Evolutionary conservation across 35 echinoderm and acorn worm species (phyloP).

Genomic region (Lytechinus pictus): DNA sequence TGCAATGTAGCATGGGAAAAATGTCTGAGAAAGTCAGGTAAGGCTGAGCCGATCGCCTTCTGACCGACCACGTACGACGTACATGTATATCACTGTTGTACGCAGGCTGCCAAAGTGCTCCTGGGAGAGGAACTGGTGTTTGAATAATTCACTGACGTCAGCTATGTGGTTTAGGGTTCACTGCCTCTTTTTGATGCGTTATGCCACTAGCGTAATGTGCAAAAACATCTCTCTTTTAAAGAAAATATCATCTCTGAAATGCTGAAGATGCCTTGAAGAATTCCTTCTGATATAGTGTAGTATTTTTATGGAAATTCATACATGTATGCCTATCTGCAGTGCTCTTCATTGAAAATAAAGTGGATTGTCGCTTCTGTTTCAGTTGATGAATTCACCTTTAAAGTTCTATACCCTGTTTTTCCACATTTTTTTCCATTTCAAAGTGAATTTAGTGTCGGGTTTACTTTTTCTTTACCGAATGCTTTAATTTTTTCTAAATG

Average conservation of each 20-base stretch:
- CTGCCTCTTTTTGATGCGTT: neutral
- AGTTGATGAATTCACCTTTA: neutral
- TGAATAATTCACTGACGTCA: slow-evolving; percentile 47
- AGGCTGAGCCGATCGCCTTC: neutral
- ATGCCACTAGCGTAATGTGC: neutral
- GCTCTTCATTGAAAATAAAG: no score
- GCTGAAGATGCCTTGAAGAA: neutral
- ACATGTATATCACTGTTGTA: neutral
- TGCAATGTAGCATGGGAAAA: neutral
- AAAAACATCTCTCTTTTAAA: neutral
- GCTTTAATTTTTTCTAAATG: no score
- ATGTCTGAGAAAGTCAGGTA: neutral
- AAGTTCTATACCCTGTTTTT: neutral
- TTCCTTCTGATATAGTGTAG: neutral
- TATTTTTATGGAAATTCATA: no score
- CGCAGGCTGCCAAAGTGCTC: neutral
- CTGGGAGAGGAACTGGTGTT: slow-evolving; percentile 34
- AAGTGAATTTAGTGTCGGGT: neutral
- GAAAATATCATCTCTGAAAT: neutral
- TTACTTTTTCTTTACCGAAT: no score
- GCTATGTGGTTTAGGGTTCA: slow-evolving; percentile 14
- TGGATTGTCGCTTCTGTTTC: no score
- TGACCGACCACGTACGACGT: neutral
- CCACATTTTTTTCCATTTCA: neutral
- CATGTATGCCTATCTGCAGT: no score